These are phyloP conservation scores for Coracopsis vasa DNA, from an alignment of 2,113 vertebrate genomes.

Conservation along the genomic window DNA sequence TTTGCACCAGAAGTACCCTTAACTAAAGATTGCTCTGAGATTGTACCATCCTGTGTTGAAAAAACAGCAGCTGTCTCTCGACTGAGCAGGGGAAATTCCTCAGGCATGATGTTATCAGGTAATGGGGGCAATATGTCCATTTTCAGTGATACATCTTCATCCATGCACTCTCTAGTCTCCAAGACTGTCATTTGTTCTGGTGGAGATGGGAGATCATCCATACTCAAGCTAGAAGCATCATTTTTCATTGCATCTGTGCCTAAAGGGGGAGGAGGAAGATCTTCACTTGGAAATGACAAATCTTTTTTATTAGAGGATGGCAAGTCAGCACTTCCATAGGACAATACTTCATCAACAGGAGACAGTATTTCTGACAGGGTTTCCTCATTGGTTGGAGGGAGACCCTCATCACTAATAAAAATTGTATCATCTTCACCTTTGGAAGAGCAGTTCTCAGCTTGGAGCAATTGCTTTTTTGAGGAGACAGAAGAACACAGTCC, in stretches of 20 bases:
- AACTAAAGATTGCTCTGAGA: background rate
- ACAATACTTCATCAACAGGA: conserved; percentile 73
- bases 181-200: conserved; percentile 25
- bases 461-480: background rate
- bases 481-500: background rate
- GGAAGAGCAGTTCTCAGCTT: background rate
- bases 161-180: background rate
- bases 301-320: conserved; percentile 38
- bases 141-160: conserved; percentile 55
- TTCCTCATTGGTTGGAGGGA: background rate
- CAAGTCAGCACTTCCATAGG: conserved; percentile 73
- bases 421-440: background rate
- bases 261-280: conserved; percentile 34
- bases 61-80: background rate
- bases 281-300: conserved; percentile 8
- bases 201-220: conserved; percentile 63
- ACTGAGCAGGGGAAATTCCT: background rate
- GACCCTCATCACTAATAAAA: background rate
- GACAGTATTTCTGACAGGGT: conserved; percentile 69
- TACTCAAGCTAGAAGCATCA: background rate
- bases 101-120: background rate
- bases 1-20: background rate
- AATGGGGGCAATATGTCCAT: conserved; percentile 52
- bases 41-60: background rate
- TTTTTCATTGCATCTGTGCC: conserved; percentile 45